Conservation (phyloP, 2,888 invertebrate genomes). For the Pteria penguin region DNA sequence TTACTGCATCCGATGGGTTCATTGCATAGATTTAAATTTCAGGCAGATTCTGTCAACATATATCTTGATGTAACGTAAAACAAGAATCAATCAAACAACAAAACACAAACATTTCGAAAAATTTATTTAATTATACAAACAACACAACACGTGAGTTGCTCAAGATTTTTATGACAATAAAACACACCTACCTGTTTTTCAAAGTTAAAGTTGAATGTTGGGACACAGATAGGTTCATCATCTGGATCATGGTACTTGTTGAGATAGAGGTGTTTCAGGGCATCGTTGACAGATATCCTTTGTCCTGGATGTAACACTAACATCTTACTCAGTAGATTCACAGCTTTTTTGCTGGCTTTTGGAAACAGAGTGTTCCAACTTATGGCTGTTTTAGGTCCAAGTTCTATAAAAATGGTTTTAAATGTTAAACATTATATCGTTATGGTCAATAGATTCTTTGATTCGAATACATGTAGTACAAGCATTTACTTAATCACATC, state of each 20-base stretch:
- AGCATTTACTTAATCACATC: too few relatives aligned
- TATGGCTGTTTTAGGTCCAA: constrained; percentile 73
- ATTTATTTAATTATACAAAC: too few relatives aligned
- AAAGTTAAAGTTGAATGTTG: constrained; percentile 78
- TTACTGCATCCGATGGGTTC: too few relatives aligned
- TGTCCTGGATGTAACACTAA: constrained; percentile 79
- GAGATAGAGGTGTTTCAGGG: constrained; percentile 80
- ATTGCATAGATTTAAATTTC: too few relatives aligned
- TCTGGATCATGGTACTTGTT: constrained; percentile 80
- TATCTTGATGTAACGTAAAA: too few relatives aligned
- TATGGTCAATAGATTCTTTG: too few relatives aligned
- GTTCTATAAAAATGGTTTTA: constrained; percentile 48
- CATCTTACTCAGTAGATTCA: constrained; percentile 76
- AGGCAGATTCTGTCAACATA: too few relatives aligned
- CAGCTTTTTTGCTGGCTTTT: constrained; percentile 79
- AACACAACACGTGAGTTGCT: too few relatives aligned
- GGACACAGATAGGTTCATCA: constrained; percentile 79
- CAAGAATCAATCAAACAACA: too few relatives aligned
- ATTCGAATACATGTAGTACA: neutral
- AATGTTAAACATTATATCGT: too few relatives aligned
- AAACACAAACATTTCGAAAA: too few relatives aligned
- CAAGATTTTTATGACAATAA: too few relatives aligned
- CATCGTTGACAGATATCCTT: constrained; percentile 79
- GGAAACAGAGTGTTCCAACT: constrained; percentile 79
- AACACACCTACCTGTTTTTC: constrained; percentile 79